Evolutionary conservation across 2,113 vertebrate species (phyloP).

Genomic region (Anarhynchus alexandrinus): DNA sequence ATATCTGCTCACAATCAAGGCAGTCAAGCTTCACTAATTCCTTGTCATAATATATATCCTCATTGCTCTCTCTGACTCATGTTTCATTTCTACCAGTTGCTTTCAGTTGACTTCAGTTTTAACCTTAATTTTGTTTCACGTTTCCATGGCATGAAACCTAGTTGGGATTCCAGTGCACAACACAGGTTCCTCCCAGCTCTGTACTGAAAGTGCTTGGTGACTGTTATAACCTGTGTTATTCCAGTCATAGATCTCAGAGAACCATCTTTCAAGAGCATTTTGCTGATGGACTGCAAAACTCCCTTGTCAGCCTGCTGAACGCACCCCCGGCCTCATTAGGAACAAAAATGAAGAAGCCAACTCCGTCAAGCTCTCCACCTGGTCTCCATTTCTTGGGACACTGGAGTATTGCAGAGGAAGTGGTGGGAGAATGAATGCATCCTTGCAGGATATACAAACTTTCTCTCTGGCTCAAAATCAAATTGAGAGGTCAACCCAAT

Average conservation of each 20-base stretch:
- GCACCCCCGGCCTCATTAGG: background rate
- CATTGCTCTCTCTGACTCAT: background rate
- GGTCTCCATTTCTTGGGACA: conserved; percentile 8
- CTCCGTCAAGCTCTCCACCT: background rate
- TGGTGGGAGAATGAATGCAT: conserved; percentile 9
- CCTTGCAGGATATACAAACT: conserved; percentile 11
- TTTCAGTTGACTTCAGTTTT: background rate
- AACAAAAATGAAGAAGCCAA: background rate
- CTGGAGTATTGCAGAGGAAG: conserved; percentile 1
- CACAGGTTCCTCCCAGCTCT: background rate
- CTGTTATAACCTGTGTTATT: background rate
- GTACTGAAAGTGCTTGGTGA: background rate
- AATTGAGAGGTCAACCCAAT: conserved; percentile 24
- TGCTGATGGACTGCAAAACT: background rate
- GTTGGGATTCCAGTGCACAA: background rate
- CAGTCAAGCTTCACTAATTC: background rate
- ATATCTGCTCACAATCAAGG: background rate
- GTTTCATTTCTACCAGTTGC: background rate
- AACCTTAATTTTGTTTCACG: background rate
- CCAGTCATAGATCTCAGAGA: background rate
- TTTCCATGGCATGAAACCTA: background rate
- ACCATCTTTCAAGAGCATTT: background rate
- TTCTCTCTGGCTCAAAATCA: conserved; percentile 31
- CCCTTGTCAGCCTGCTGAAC: background rate
- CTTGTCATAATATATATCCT: background rate